These are phyloP conservation scores for Lagocephalus sceleratus DNA, from an alignment of 2,797 vertebrate genomes.

Conservation along the genomic window DNA sequence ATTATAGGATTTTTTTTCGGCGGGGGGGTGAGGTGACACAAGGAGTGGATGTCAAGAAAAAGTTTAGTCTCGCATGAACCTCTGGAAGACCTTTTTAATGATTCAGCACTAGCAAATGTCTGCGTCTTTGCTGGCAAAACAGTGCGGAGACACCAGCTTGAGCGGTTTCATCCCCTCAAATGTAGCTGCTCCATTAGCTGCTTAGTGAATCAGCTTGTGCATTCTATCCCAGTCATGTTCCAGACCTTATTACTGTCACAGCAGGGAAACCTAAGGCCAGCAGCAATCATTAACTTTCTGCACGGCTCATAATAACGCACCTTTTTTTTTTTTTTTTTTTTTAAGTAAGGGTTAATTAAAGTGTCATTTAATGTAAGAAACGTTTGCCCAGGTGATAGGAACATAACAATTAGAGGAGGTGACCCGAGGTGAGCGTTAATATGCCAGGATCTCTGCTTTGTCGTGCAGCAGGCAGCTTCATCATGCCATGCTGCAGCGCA, in stretches of 20 bases:
- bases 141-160: not conserved
- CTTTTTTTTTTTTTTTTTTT: conserved; percentile 16
- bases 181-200: not conserved
- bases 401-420: conserved; percentile 24
- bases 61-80: not conserved
- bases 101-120: not conserved
- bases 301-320: conserved; percentile 19
- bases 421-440: conserved; percentile 18
- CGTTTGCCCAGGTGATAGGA: conserved; percentile 1
- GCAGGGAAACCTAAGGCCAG: conserved; percentile 7
- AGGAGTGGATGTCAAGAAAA: no score
- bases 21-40: not conserved
- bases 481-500: not conserved
- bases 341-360: conserved; percentile 32
- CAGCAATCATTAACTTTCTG: conserved; percentile 18
- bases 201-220: conserved; percentile 2
- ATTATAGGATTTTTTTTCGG: not conserved
- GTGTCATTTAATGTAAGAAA: conserved; percentile 17
- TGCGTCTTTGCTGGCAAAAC: not conserved
- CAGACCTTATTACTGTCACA: conserved; percentile 18
- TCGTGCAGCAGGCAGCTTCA: conserved; percentile 9
- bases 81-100: not conserved
- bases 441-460: conserved; percentile 12
- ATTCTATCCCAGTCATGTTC: conserved; percentile 1
- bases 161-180: not conserved